A percentile compares a stretch with the other conserved stretches of the same genome.
Conservation (phyloP, 2,113 vertebrate genomes). For the Forbesichthys agassizii region DNA sequence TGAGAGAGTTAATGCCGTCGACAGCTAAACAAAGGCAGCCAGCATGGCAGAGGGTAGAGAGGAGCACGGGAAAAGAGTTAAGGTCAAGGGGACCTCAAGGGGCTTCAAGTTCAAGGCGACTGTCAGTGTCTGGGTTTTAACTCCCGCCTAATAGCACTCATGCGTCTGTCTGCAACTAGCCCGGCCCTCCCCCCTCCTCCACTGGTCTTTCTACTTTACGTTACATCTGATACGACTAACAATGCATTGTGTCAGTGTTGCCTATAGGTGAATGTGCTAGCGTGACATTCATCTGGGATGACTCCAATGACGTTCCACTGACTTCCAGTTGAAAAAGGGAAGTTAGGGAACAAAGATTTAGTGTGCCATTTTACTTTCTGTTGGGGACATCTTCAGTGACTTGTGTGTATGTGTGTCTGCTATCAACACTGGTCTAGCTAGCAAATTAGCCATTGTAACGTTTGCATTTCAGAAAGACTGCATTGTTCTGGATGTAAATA, state of each 20-base stretch:
- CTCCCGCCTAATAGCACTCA: slow-evolving; percentile 28
- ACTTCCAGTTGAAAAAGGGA: slow-evolving; percentile 7
- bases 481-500: background rate
- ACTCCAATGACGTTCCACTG: background rate
- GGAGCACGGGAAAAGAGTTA: slow-evolving; percentile 71
- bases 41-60: slow-evolving; percentile 49
- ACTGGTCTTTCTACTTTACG: slow-evolving; percentile 9
- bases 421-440: background rate
- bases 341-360: background rate
- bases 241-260: slow-evolving; percentile 34
- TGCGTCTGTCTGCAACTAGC: slow-evolving; percentile 23
- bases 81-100: slow-evolving; percentile 74
- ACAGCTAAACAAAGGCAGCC: slow-evolving; percentile 76
- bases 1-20: slow-evolving; percentile 68
- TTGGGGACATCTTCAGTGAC: slow-evolving; percentile 35
- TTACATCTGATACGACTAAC: slow-evolving; percentile 36
- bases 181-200: slow-evolving; percentile 19
- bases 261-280: slow-evolving; percentile 18
- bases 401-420: slow-evolving; percentile 19
- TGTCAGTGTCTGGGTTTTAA: slow-evolving; percentile 70
- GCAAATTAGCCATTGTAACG: background rate
- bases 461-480: background rate
- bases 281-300: slow-evolving; percentile 13
- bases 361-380: slow-evolving; percentile 15
- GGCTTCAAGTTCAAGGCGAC: slow-evolving; percentile 81